Evolutionary conservation across 2,797 vertebrate genomes (phyloP).

Genomic region (Scolopax bukidnonensis): DNA sequence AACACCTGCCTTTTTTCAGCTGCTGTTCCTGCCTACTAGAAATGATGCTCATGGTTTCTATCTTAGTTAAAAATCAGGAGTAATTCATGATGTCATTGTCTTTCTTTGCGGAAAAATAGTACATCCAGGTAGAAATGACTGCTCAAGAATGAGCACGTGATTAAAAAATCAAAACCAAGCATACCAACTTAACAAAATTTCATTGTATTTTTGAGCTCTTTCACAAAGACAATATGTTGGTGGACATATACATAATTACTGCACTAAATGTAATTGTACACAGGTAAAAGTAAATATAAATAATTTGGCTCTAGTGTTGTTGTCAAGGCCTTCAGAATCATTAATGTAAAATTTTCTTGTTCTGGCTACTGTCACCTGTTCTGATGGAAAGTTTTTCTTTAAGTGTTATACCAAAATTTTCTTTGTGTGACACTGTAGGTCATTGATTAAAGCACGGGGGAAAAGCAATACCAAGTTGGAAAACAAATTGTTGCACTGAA

Average conservation of each 20-base stretch:
- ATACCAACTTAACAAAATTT: neutral
- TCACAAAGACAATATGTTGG: neutral
- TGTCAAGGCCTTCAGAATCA: neutral
- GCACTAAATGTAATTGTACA: neutral
- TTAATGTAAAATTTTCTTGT: neutral
- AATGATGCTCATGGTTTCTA: rapidly evolving
- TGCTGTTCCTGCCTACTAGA: neutral
- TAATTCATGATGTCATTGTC: neutral
- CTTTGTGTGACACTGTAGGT: neutral
- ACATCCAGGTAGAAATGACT: neutral
- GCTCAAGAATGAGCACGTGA: neutral
- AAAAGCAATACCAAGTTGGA: neutral
- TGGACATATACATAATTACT: rapidly evolving
- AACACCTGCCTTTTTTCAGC: neutral
- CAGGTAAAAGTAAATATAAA: neutral
- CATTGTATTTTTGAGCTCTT: neutral
- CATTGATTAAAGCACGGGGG: neutral
- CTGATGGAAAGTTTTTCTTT: neutral
- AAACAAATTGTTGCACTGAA: neutral
- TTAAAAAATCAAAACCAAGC: neutral
- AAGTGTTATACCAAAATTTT: neutral
- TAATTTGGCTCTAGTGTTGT: neutral
- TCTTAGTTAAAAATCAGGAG: neutral
- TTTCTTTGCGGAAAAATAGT: neutral
- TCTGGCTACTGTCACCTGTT: neutral